Conservation (phyloP, 2,113 vertebrate genomes). For the Falcunculus frontatus region DNA sequence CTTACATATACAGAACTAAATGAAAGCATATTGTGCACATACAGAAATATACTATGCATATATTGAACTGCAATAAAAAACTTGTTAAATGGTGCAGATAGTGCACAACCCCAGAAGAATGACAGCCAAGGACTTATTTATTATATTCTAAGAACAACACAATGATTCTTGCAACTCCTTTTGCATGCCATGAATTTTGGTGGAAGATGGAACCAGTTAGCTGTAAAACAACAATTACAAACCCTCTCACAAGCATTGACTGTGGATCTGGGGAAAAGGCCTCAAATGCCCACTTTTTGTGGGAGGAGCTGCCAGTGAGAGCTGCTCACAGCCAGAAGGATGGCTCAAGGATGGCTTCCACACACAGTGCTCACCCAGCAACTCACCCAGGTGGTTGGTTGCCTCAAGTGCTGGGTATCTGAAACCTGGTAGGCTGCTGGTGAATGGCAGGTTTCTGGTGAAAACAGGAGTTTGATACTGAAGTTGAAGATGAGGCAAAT, state of each 20-base stretch:
- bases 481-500: background rate
- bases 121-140: background rate
- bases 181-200: background rate
- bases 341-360: background rate
- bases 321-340: background rate
- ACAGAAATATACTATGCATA: background rate
- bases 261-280: background rate
- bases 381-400: background rate
- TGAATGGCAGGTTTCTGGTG: background rate
- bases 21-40: background rate
- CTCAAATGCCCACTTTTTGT: background rate
- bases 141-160: background rate
- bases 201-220: background rate
- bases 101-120: background rate
- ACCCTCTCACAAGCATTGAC: background rate
- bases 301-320: background rate
- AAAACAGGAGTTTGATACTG: background rate
- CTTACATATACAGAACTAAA: background rate
- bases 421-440: background rate
- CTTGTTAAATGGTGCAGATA: background rate
- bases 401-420: background rate
- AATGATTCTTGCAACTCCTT: background rate
- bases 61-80: background rate
- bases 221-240: background rate
- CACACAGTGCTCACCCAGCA: background rate